Conservation (phyloP, 30 jellyfish, hydroid and myxozoan species). For the Aurelia coerulea region DNA sequence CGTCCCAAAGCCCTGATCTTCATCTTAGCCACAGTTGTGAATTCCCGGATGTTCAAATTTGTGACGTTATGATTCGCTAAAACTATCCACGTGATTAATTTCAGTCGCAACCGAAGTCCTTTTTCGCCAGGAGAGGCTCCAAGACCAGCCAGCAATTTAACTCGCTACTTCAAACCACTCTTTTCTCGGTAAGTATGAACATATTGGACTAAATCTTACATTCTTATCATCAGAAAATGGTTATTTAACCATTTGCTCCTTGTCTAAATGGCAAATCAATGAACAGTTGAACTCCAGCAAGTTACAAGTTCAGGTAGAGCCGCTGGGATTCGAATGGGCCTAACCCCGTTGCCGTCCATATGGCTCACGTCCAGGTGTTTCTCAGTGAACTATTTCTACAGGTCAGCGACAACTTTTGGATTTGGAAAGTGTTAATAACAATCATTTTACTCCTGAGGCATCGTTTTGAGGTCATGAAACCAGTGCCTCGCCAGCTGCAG, state of each 20-base stretch:
- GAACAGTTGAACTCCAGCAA: no score
- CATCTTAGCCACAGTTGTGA: no score
- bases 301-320: no score
- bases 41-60: slow-evolving; percentile 55
- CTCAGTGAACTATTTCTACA: no score
- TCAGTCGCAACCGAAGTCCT: slow-evolving; percentile 48
- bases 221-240: background rate
- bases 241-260: background rate
- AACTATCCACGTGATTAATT: slow-evolving; percentile 46
- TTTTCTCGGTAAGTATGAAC: slow-evolving; percentile 11
- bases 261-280: no score
- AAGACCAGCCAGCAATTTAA: slow-evolving; percentile 16
- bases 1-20: no score
- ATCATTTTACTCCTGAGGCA: no score
- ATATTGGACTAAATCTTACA: background rate
- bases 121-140: slow-evolving; percentile 35
- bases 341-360: background rate
- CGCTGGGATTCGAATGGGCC: background rate
- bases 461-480: no score
- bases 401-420: no score
- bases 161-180: background rate
- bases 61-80: slow-evolving; percentile 62
- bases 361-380: background rate
- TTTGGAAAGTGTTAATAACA: no score
- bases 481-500: no score